phyloP scores from a whole-genome alignment of 2,888 invertebrate genomes.

The Aporophyla nigra region DNA sequence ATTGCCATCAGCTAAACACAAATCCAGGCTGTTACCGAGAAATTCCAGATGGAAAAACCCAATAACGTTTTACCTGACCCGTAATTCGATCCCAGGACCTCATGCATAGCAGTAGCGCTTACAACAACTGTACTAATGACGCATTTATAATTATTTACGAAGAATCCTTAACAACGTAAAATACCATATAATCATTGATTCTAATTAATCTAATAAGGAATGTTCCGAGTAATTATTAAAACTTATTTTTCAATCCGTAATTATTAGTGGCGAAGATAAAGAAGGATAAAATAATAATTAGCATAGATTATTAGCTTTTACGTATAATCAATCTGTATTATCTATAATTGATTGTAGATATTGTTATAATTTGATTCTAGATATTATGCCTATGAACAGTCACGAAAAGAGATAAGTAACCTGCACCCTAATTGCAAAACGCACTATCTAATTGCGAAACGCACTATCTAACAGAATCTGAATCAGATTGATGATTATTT shows the following conservation, averaged over 20 bases:
- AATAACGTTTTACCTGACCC: no score
- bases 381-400: neutral
- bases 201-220: slow-evolving; percentile 18
- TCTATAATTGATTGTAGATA: neutral
- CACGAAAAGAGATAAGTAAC: no score
- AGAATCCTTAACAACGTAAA: slow-evolving; percentile 15
- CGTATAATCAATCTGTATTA: neutral
- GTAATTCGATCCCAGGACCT: neutral
- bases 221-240: neutral
- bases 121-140: neutral
- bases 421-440: no score
- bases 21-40: no score
- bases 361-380: neutral
- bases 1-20: no score
- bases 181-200: slow-evolving; percentile 12
- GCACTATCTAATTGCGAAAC: no score
- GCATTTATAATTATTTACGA: neutral
- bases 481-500: no score
- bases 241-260: neutral
- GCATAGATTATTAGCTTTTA: neutral
- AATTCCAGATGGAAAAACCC: no score
- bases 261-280: neutral
- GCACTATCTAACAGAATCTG: no score
- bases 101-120: no score
- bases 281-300: neutral